These are phyloP conservation scores for Numida meleagris DNA, from an alignment of 2,113 vertebrate genomes.

Conservation along the genomic window DNA sequence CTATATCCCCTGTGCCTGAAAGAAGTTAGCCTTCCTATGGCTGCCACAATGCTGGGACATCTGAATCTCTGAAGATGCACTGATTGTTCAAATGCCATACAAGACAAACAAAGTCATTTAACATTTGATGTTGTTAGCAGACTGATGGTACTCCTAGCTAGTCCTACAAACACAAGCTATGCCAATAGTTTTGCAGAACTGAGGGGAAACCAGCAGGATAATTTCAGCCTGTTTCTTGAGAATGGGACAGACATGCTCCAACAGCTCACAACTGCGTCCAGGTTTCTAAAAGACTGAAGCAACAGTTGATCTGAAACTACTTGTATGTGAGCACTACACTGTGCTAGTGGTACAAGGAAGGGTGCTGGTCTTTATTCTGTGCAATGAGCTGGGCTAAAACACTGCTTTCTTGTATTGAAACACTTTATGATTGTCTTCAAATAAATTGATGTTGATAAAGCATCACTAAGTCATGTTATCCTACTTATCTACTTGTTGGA, in stretches of 20 bases:
- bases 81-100: no score
- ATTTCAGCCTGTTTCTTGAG: not conserved
- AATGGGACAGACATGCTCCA: not conserved
- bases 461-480: conserved; percentile 16
- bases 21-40: not conserved
- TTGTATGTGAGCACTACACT: fast-evolving
- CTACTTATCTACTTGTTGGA: not conserved
- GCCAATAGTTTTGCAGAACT: not conserved
- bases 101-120: not conserved
- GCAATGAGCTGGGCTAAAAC: not conserved
- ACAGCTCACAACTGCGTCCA: not conserved
- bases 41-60: not conserved
- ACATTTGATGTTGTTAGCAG: not conserved
- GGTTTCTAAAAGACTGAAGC: not conserved
- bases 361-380: not conserved
- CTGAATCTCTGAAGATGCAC: not conserved
- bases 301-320: not conserved
- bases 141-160: not conserved
- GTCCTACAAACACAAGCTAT: not conserved
- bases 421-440: conserved; percentile 25
- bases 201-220: not conserved
- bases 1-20: not conserved
- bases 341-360: not conserved
- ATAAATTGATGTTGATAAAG: conserved; percentile 24
- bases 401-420: conserved; percentile 2